Evolutionary conservation across 2,797 vertebrate species (phyloP).

Genomic region (Melanotaenia nigrans): DNA sequence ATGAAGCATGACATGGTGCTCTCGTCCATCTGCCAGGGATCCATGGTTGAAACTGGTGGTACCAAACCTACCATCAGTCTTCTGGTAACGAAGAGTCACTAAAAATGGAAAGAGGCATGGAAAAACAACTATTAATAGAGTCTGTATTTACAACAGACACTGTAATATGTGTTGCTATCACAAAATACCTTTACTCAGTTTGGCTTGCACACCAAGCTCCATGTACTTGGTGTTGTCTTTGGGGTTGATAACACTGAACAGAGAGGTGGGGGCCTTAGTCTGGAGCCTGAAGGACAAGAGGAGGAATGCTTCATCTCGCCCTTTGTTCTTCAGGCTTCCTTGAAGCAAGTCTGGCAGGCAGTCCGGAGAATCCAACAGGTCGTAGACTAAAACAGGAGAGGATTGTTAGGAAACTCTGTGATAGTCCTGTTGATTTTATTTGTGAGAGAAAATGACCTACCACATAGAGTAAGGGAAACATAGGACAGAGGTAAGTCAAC

Average conservation of each 20-base stretch:
- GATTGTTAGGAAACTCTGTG: constrained; percentile 22
- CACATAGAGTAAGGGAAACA: constrained; percentile 4
- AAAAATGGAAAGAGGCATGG: not conserved
- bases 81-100: constrained; percentile 91
- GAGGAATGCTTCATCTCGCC: constrained; percentile 88
- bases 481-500: not conserved
- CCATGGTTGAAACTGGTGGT: constrained; percentile 88
- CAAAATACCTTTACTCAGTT: constrained; percentile 91
- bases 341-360: constrained; percentile 88
- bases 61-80: constrained; percentile 85
- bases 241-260: constrained; percentile 90
- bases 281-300: constrained; percentile 91
- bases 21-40: constrained; percentile 88
- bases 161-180: not conserved
- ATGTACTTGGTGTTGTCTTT: constrained; percentile 91
- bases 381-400: constrained; percentile 86
- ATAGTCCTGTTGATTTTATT: not conserved
- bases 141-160: not conserved
- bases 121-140: not conserved
- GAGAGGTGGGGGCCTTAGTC: constrained; percentile 73
- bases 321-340: constrained; percentile 86
- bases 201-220: constrained; percentile 91
- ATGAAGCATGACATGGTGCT: constrained; percentile 90
- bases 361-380: constrained; percentile 90
- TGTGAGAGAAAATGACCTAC: not conserved